phyloP scores from a whole-genome alignment of 1,140 invertebrate genomes.

The Mamestra configurata region DNA sequence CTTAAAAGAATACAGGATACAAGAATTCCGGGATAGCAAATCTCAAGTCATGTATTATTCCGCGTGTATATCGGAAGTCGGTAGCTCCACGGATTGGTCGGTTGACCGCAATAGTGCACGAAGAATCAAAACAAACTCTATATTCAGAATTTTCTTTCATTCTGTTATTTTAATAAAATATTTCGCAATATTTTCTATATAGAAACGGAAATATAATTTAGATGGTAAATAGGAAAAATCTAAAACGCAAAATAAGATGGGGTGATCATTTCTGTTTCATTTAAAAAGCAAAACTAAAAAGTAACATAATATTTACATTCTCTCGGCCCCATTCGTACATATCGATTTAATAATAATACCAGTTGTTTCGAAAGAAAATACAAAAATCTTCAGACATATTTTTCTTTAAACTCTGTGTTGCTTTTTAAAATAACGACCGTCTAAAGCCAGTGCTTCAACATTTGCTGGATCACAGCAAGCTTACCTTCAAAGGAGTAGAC shows the following conservation, averaged over 20 bases:
- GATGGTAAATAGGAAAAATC: neutral
- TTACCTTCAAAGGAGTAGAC: constrained; percentile 54
- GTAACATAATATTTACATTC: neutral
- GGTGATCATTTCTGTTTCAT: neutral
- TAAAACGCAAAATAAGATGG: neutral
- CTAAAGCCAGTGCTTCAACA: constrained; percentile 46
- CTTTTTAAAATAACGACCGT: constrained; percentile 45
- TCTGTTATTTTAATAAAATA: constrained; percentile 31
- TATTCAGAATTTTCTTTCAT: constrained; percentile 22
- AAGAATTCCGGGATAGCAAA: no score
- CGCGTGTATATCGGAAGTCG: constrained; percentile 13
- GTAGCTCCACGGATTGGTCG: constrained; percentile 14
- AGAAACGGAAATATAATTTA: neutral
- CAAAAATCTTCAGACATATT: constrained; percentile 29
- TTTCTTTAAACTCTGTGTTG: constrained; percentile 33
- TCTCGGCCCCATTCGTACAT: neutral
- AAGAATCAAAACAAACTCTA: constrained; percentile 1
- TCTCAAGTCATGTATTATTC: constrained; percentile 37
- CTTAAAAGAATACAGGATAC: neutral
- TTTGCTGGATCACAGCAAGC: constrained; percentile 54
- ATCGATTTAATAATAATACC: constrained; percentile 10
- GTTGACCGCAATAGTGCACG: constrained; percentile 31
- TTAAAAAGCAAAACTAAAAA: neutral
- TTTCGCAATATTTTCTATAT: neutral
- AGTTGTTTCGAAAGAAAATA: constrained; percentile 8